Conservation (phyloP, 2,797 vertebrate species). For the Morus bassanus region DNA sequence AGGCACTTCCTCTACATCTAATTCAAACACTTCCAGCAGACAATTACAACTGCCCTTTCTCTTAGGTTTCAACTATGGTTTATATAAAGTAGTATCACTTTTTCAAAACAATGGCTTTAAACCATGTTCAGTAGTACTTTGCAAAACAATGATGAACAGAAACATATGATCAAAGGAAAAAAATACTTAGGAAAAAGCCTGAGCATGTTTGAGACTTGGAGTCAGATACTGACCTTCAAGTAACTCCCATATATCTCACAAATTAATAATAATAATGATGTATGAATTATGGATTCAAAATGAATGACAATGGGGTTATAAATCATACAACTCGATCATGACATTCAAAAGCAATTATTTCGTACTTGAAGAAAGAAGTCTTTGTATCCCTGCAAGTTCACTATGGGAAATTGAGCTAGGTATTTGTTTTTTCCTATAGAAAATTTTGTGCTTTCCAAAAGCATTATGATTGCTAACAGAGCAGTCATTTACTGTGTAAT, state of each 20-base stretch:
- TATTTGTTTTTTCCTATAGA: background rate
- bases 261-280: conserved; percentile 63
- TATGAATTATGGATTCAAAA: conserved; percentile 59
- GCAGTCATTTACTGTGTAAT: background rate
- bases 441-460: background rate
- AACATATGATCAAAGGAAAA: conserved; percentile 36
- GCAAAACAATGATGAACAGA: conserved; percentile 25
- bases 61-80: conserved; percentile 32
- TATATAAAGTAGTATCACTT: conserved; percentile 39
- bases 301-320: conserved; percentile 61
- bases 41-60: conserved; percentile 21
- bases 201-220: conserved; percentile 21
- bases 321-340: conserved; percentile 46
- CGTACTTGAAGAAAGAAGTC: conserved; percentile 13
- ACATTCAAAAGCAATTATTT: conserved; percentile 64
- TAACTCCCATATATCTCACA: conserved; percentile 63
- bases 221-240: conserved; percentile 54
- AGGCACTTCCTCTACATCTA: conserved; percentile 15
- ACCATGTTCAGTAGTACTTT: background rate
- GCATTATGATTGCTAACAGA: background rate
- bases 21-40: conserved; percentile 29
- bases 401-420: background rate
- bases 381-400: background rate
- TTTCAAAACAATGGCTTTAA: conserved; percentile 48
- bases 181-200: background rate